Conservation (phyloP, 1,140 invertebrate species). For the Geopemphigus sp. region DNA sequence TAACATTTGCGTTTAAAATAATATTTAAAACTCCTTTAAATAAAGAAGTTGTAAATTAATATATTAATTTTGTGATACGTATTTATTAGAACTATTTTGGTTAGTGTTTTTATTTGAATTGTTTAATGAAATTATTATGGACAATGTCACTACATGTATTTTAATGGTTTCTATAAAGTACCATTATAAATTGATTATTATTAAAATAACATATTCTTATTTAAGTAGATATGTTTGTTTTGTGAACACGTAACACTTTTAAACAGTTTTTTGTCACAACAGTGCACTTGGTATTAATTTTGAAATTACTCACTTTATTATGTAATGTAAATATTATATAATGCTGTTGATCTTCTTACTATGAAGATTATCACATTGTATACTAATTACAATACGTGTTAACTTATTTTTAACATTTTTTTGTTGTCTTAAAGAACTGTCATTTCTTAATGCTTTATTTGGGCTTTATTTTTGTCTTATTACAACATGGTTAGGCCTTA, state of each 20-base stretch:
- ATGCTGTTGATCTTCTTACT: neutral
- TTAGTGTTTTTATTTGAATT: neutral
- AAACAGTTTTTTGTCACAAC: neutral
- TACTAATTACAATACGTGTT: slow-evolving; percentile 23
- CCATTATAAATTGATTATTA: neutral
- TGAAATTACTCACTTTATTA: neutral
- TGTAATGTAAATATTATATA: slow-evolving; percentile 31
- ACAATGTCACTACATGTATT: neutral
- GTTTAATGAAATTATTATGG: neutral
- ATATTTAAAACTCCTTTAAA: neutral
- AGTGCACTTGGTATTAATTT: slow-evolving; percentile 2
- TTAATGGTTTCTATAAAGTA: neutral
- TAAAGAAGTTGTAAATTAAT: neutral
- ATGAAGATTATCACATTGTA: neutral
- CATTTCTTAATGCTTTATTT: slow-evolving; percentile 42
- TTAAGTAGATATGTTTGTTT: neutral
- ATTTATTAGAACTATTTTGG: neutral
- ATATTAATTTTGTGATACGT: neutral
- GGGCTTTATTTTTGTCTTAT: slow-evolving; percentile 48
- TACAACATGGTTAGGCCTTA: slow-evolving; percentile 31
- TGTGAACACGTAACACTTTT: neutral
- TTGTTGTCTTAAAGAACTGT: slow-evolving; percentile 17
- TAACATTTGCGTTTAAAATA: neutral
- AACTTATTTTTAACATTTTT: slow-evolving; percentile 18
- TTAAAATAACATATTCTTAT: neutral